phyloP scores from a whole-genome alignment of 2,113 vertebrate genomes.

The Nannospalax galili region DNA sequence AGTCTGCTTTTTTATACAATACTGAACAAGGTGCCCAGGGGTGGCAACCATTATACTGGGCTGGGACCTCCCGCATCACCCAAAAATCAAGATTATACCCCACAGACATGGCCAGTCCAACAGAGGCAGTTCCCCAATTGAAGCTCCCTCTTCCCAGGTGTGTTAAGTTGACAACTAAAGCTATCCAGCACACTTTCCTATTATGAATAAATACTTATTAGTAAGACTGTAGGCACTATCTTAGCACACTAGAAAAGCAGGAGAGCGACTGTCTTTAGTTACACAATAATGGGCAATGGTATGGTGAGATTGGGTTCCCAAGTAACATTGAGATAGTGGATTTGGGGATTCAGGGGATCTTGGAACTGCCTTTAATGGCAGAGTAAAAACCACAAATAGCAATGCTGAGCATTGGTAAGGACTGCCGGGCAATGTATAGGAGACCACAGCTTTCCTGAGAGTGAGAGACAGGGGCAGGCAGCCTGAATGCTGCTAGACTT shows the following conservation, averaged over 20 bases:
- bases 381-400: too few species aligned
- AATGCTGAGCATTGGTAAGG: not conserved
- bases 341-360: not conserved
- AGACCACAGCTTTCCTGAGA: not conserved
- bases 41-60: too few species aligned
- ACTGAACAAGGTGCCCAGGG: too few species aligned
- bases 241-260: not conserved
- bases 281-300: not conserved
- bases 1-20: too few species aligned
- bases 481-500: not conserved
- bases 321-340: not conserved
- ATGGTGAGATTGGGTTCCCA: not conserved
- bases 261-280: not conserved
- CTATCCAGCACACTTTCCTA: too few species aligned
- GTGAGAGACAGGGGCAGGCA: not conserved
- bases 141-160: too few species aligned
- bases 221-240: not conserved
- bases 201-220: not conserved
- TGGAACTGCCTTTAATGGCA: not conserved
- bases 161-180: too few species aligned
- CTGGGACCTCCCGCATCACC: too few species aligned
- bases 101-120: too few species aligned
- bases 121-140: too few species aligned
- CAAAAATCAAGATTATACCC: too few species aligned
- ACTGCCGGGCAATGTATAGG: not conserved